phyloP scores from a whole-genome alignment of 2,113 vertebrate genomes.

The Gymnarchus niloticus region DNA sequence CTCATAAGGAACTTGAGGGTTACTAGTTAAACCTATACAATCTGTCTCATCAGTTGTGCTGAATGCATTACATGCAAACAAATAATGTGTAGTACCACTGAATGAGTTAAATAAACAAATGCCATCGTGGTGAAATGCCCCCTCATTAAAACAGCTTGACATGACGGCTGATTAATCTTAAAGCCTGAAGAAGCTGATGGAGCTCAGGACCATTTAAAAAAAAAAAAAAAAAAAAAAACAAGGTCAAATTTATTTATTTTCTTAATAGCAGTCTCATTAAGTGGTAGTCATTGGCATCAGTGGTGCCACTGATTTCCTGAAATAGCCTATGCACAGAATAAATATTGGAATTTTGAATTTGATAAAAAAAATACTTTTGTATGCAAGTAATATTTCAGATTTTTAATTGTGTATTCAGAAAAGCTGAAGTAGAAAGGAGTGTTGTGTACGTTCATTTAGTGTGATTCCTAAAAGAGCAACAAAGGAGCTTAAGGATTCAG shows the following conservation, averaged over 20 bases:
- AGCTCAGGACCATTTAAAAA: too few relatives aligned
- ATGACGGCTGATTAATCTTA: too few relatives aligned
- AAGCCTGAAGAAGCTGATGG: too few relatives aligned
- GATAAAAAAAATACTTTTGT: neutral
- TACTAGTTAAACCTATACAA: neutral
- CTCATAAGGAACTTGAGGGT: neutral
- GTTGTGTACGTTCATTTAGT: neutral
- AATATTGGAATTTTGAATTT: neutral
- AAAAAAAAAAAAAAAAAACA: neutral
- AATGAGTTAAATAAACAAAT: too few relatives aligned
- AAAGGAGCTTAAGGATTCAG: neutral
- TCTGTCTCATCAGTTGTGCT: neutral
- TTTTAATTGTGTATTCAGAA: neutral
- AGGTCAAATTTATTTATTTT: too few relatives aligned
- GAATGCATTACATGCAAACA: neutral
- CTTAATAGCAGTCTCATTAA: neutral
- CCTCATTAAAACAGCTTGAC: too few relatives aligned
- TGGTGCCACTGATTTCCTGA: neutral
- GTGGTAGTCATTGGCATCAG: neutral
- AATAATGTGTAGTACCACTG: too few relatives aligned
- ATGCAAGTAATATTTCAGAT: neutral
- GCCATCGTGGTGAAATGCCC: too few relatives aligned
- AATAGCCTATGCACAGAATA: neutral
- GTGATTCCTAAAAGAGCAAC: neutral
- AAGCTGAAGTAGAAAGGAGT: neutral